phyloP scores from a whole-genome alignment of 2,113 vertebrate species.

The Trematocara zebra region DNA sequence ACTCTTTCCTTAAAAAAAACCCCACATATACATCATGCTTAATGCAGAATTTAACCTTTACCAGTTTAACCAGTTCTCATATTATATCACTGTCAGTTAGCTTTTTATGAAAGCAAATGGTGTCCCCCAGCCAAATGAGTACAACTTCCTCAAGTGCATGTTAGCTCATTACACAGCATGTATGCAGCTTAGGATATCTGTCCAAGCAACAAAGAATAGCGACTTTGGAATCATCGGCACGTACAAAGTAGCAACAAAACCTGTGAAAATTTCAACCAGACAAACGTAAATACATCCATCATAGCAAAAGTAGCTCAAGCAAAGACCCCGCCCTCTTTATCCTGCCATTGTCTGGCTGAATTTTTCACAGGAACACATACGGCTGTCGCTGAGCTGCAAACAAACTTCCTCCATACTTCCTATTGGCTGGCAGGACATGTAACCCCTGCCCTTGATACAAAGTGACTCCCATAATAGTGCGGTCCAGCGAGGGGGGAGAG shows the following conservation, averaged over 20 bases:
- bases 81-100: not conserved
- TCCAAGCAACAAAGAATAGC: not conserved
- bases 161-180: not conserved
- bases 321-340: not conserved
- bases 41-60: not conserved
- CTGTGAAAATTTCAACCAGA: constrained; percentile 57
- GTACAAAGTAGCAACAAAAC: constrained; percentile 7
- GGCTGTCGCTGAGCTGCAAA: constrained; percentile 31
- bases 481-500: constrained; percentile 7
- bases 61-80: not conserved
- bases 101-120: not conserved
- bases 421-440: constrained; percentile 35
- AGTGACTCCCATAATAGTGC: constrained; percentile 35
- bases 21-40: not conserved
- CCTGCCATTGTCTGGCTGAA: constrained; percentile 68
- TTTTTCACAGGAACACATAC: constrained; percentile 49
- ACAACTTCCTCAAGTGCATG: not conserved
- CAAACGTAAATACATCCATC: not conserved
- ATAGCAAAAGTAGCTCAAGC: not conserved
- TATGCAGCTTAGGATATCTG: not conserved
- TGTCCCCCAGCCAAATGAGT: not conserved
- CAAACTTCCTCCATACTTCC: constrained; percentile 45
- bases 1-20: not conserved
- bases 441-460: constrained; percentile 41
- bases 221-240: not conserved